phyloP scores from a whole-genome alignment of 2,888 invertebrate species.

The Euplagia quadripunctaria region DNA sequence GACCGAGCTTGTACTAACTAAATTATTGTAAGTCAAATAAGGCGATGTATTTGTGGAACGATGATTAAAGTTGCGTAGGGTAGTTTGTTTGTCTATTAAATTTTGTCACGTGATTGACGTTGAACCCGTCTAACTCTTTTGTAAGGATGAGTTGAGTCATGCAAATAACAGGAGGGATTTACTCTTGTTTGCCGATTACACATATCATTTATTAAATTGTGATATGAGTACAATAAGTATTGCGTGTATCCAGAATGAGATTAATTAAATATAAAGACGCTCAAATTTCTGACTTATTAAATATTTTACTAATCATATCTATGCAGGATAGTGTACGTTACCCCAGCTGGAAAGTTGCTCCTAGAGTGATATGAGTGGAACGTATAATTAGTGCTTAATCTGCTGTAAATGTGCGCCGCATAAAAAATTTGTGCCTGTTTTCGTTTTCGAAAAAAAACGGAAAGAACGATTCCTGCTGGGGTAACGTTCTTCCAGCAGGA shows the following conservation, averaged over 20 bases:
- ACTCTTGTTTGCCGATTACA: background rate
- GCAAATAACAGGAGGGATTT: too few relatives aligned
- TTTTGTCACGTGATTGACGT: slow-evolving; percentile 67
- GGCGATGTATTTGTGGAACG: slow-evolving; percentile 72
- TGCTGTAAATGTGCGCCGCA: too few relatives aligned
- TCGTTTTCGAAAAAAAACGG: too few relatives aligned
- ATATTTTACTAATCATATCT: background rate
- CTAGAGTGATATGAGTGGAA: too few relatives aligned
- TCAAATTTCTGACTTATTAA: background rate
- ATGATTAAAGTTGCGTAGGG: slow-evolving; percentile 70
- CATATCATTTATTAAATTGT: background rate
- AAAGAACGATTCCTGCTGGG: too few relatives aligned
- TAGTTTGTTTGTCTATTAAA: slow-evolving; percentile 69
- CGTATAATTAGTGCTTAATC: too few relatives aligned
- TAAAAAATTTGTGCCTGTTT: too few relatives aligned
- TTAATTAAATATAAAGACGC: background rate
- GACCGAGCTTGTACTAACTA: slow-evolving; percentile 71
- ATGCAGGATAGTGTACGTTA: too few relatives aligned
- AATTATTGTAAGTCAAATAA: slow-evolving; percentile 83
- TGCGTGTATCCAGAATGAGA: background rate
- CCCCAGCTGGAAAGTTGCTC: too few relatives aligned
- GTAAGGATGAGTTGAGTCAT: slow-evolving; percentile 41
- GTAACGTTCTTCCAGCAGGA: too few relatives aligned
- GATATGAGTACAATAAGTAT: background rate
- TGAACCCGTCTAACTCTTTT: slow-evolving; percentile 44